phyloP scores from a whole-genome alignment of 2,113 vertebrate species.

The Apodemus speciosus region DNA sequence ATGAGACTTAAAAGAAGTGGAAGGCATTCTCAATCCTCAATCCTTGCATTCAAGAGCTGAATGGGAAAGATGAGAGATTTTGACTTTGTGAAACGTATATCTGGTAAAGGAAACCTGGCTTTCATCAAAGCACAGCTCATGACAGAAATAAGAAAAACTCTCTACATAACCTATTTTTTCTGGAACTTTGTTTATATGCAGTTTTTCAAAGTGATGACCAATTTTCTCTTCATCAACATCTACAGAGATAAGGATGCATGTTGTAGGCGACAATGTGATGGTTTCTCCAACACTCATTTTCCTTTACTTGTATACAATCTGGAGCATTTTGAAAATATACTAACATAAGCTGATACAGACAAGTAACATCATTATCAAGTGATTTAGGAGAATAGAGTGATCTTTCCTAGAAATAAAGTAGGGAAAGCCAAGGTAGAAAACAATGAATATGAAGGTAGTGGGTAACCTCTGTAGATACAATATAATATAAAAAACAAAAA shows the following conservation, averaged over 20 bases:
- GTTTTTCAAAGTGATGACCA: constrained; percentile 12
- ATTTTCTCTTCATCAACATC: neutral
- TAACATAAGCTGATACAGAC: neutral
- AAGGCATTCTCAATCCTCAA: neutral
- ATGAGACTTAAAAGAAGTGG: neutral
- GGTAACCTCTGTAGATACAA: neutral
- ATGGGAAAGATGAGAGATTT: neutral
- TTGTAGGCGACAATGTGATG: neutral
- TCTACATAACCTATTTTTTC: neutral
- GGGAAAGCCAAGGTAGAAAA: neutral
- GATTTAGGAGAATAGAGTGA: neutral
- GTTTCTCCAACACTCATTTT: neutral
- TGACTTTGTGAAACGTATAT: neutral
- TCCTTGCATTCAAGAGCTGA: neutral
- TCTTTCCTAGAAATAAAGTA: neutral
- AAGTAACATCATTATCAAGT: neutral
- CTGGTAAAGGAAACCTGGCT: neutral
- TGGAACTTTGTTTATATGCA: neutral
- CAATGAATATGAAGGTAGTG: neutral
- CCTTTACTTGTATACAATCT: neutral
- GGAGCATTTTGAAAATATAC: neutral
- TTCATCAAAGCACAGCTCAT: neutral
- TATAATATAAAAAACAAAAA: neutral
- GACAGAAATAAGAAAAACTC: neutral
- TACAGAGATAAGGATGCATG: neutral